Base-by-base conservation (phyloP, 2,797 vertebrate species). In the Perdix hodgsoniae region DNA sequence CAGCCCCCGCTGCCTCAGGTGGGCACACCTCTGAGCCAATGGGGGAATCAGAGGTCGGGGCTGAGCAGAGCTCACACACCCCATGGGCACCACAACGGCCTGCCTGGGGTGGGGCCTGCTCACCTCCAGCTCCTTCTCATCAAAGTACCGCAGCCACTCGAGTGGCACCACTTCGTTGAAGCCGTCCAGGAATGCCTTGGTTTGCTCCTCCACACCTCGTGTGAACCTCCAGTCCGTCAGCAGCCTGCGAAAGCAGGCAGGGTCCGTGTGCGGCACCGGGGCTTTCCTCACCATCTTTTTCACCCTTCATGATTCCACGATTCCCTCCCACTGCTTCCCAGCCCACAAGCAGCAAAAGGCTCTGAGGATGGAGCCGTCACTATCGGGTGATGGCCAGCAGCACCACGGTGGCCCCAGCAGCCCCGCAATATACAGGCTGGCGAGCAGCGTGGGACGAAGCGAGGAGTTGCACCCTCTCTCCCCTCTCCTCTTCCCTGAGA, bases 51-150 rank as follows among this genome's bases (percentile, higher is more conserved):
- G 19, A n/a, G 9, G 40, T 3, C 5, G 19, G 40, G 31, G 10
- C 6, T 0, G 4, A 80, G 70, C 5, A 2, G 44, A 61, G 67
- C 49, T 44, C 1, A 15, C 1, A 19, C 2, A 2, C 45, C 47
- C 69, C 22, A 31, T 17, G 2, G 0, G 44, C 78, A 64, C 65
- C 7, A 0, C 0, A 1, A 18, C 27, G 19, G 10, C 33, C 35
- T 12, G 13, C 19, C 3, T 2, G 0, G 40, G 56, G 27, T 42
- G 1, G 31, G 11, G 13, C 13, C 56, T 17, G 56, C 97, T 98
- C 93, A 99, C 99, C 99, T 99, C 99, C 90, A 99, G 97, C 97
- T 99, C 99, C 93, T 99, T 99, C 96, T 99, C 99, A 0, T 99
- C 99, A 1, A 99, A 99, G 97, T 99, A 99, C 33, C 99, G 98